Base-by-base conservation (phyloP, 2,797 vertebrate genomes). In the Nyctibius grandis region DNA sequence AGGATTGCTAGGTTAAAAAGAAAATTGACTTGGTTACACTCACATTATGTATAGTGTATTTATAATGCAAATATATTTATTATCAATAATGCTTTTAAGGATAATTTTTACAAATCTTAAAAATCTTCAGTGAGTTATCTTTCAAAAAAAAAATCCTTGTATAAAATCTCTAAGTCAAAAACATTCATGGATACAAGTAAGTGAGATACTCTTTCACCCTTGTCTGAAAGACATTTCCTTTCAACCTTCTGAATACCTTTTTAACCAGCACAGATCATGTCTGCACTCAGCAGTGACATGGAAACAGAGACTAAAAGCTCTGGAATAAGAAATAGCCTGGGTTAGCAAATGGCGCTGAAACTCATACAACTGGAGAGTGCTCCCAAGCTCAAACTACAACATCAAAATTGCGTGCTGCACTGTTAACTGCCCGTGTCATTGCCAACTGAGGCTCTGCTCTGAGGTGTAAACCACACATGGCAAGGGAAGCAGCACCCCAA, bases 271-370 rank as follows among this genome's bases (percentile, higher is more conserved):
- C 0, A 0, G 45, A 57, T 82, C 74, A 47, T 2, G 1, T 12
- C 70, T 89, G 74, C 63, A 42, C 60, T 89, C 84, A 67, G 48
- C 90, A 93, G 70, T 87, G 90, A 84, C 85, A 90, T 6, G 13
- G 77, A 89, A 96, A 79, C n/a, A 78, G 70, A 67, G 86, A 70
- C 68, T 96, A 90, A 96, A 95, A 96, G 80, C 88, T 79, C 56
- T 91, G 77, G 31, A 81, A n/a, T 42, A 67, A 73, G 79, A 73
- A 91, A 40, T 17, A 60, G 17, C 54, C 54, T 38, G 20, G 51
- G 8, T 63, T 53, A 86, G n/a, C 15, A n/a, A 89, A 69, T 38
- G 34, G 40, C 4, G 1, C 4, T 15, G 51, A 61, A 73, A 69
- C 16, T 29, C 13, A 0, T 4, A 2, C 0, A 12, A 33, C 42